Percentiles rank a stretch among this genome's conserved stretches.
These are phyloP conservation scores for Phenacoccus solenopsis DNA, from an alignment of 1,140 invertebrate species.

Conservation along the genomic window DNA sequence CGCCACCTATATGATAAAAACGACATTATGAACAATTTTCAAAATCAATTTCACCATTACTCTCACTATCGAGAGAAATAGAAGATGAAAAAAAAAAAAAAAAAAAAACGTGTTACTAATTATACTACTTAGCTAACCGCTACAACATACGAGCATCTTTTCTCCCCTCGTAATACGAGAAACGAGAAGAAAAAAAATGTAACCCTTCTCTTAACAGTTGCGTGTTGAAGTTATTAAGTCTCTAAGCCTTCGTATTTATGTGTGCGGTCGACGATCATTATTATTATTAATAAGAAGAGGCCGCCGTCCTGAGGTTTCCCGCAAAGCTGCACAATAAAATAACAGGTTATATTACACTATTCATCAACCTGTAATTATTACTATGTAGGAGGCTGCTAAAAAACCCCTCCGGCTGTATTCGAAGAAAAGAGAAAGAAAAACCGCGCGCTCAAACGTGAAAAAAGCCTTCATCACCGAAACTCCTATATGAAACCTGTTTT, in stretches of 20 bases:
- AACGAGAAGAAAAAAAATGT: background rate
- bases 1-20: background rate
- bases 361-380: constrained; percentile 17
- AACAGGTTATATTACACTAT: constrained; percentile 15
- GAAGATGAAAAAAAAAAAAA: too few relatives aligned
- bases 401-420: background rate
- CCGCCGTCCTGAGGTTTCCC: constrained; percentile 8
- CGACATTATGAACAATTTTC: too few relatives aligned
- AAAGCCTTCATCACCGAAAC: background rate
- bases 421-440: too few relatives aligned
- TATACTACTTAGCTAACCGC: too few relatives aligned
- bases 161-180: too few relatives aligned
- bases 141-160: too few relatives aligned
- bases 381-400: constrained; percentile 12
- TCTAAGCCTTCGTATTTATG: background rate
- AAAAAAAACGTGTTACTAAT: too few relatives aligned
- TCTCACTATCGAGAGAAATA: background rate
- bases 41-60: too few relatives aligned
- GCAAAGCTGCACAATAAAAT: constrained; percentile 17
- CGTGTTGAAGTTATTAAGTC: constrained; percentile 11
- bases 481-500: background rate
- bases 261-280: background rate
- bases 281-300: constrained; percentile 11
- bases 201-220: background rate
- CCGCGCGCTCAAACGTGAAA: background rate